Percentiles rank a stretch among this genome's conserved stretches.
Conservation (phyloP, 2,113 vertebrate genomes). For the Phyllopteryx taeniolatus region DNA sequence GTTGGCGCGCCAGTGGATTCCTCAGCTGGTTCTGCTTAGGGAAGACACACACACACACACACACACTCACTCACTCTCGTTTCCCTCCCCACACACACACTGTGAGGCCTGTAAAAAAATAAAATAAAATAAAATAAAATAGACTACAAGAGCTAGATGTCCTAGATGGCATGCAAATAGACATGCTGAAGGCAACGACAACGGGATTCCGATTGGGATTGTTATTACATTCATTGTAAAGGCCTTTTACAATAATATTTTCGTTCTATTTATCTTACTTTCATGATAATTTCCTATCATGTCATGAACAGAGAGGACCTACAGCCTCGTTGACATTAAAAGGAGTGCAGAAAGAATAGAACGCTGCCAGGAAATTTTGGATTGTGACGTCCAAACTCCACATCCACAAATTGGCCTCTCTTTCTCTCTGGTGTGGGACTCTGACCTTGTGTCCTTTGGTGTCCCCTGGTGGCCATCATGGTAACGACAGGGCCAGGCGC, state of each 20-base stretch:
- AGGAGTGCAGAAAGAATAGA: slow-evolving; percentile 26
- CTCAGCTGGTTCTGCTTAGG: slow-evolving; percentile 78
- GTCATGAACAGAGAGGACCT: background rate
- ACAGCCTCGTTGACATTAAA: background rate
- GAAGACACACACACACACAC: background rate
- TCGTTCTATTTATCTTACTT: background rate
- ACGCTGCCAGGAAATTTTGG: slow-evolving; percentile 63
- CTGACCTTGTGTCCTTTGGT: background rate
- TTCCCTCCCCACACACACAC: background rate
- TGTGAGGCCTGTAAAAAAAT: background rate
- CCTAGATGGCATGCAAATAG: background rate
- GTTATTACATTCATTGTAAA: background rate
- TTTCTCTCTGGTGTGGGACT: background rate
- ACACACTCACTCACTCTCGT: background rate
- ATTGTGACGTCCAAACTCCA: slow-evolving; percentile 66
- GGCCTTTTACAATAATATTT: background rate
- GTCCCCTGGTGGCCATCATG: background rate
- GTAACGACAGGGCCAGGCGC: background rate
- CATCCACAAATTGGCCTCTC: slow-evolving; percentile 58
- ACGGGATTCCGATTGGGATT: background rate
- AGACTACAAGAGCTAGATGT: background rate
- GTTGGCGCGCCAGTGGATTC: slow-evolving; percentile 66
- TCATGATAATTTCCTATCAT: background rate
- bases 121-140: background rate
- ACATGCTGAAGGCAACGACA: background rate